Percentiles rank a stretch among this genome's conserved stretches.
These are phyloP conservation scores for Erebia epiphron DNA, from an alignment of 2,888 invertebrate genomes.

Conservation along the genomic window DNA sequence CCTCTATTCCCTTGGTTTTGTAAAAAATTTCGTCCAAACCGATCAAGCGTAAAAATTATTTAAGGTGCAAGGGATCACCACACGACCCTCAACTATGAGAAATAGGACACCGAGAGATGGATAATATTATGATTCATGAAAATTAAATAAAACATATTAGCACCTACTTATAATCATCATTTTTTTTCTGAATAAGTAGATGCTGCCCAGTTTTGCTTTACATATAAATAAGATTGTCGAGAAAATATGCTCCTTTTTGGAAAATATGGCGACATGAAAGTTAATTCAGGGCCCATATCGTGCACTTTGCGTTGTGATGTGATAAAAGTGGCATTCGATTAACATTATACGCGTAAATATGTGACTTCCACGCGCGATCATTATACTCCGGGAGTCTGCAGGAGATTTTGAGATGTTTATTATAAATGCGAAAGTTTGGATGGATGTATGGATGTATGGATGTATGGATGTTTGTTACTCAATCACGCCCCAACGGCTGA, in stretches of 20 bases:
- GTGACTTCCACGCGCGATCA: conserved; percentile 39
- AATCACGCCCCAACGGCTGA: no score
- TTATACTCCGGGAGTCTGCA: neutral
- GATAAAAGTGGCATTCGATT: conserved; percentile 30
- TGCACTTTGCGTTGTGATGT: conserved; percentile 4
- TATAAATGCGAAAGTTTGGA: neutral
- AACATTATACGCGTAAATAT: conserved; percentile 34
- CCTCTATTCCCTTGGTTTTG: no score
- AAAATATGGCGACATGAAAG: conserved; percentile 5
- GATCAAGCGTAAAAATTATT: no score
- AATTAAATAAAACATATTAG: no score
- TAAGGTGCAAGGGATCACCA: no score
- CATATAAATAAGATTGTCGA: neutral
- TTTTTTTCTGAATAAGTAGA: neutral
- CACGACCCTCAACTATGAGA: no score
- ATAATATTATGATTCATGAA: no score
- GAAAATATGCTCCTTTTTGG: neutral
- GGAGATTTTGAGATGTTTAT: neutral
- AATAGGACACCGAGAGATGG: no score
- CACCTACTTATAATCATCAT: neutral
- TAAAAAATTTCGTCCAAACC: no score
- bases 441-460: no score
- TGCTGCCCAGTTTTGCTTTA: neutral
- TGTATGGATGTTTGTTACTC: no score
- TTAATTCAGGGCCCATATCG: conserved; percentile 9